Evolutionary conservation across 2,888 invertebrate species (phyloP).

Genomic region (Eupsilia transversa): DNA sequence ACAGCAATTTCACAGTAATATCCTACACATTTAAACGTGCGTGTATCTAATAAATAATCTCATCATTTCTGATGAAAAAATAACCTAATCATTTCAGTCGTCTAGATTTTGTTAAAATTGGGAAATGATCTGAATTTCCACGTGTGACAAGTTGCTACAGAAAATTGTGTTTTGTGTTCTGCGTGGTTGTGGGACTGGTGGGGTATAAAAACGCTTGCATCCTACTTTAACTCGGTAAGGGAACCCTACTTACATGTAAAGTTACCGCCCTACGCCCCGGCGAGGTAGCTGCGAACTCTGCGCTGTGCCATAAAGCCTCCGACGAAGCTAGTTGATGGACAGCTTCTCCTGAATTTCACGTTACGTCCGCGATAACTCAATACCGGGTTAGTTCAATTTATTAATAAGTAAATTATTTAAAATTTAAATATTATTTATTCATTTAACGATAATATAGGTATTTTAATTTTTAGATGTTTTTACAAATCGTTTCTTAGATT

Average conservation of each 20-base stretch:
- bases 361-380: background rate
- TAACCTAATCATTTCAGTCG: background rate
- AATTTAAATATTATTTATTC: background rate
- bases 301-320: slow-evolving; percentile 40
- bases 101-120: slow-evolving; percentile 6
- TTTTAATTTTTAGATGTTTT: background rate
- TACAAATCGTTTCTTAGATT: background rate
- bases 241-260: slow-evolving; percentile 14
- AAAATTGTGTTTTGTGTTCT: background rate
- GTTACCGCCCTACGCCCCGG: slow-evolving; percentile 38
- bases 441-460: too few relatives aligned
- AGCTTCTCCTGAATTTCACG: slow-evolving; percentile 20
- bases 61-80: background rate
- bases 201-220: background rate
- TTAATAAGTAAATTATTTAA: background rate
- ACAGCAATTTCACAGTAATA: slow-evolving; percentile 6
- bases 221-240: background rate
- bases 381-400: slow-evolving; percentile 13
- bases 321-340: slow-evolving; percentile 30
- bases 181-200: background rate
- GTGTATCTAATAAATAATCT: background rate
- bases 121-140: background rate
- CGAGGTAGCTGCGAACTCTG: slow-evolving; percentile 1
- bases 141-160: background rate
- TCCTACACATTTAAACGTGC: background rate